Evolutionary conservation across 2,888 invertebrate species (phyloP).

Genomic region (Chymomyza caudatula): DNA sequence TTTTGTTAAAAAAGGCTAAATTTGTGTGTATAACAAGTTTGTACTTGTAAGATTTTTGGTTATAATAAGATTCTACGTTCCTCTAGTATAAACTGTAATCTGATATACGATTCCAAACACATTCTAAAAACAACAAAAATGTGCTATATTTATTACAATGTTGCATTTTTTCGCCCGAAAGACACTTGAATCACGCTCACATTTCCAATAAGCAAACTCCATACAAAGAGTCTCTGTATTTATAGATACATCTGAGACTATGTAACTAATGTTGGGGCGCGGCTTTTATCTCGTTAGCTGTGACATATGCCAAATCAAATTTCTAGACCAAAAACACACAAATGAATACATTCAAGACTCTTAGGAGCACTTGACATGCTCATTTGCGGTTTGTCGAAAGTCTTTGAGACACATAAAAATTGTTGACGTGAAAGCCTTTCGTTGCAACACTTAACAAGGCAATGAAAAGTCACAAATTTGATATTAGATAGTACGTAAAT

Average conservation of each 20-base stretch:
- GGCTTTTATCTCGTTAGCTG: conserved; percentile 12
- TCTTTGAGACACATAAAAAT: conserved; percentile 41
- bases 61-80: too few species aligned
- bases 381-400: background rate
- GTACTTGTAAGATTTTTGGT: too few species aligned
- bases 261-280: background rate
- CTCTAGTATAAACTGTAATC: too few species aligned
- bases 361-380: background rate
- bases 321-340: background rate
- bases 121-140: too few species aligned
- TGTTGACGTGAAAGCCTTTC: conserved; percentile 46
- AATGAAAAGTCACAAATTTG: conserved; percentile 13
- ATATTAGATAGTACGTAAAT: conserved; percentile 15
- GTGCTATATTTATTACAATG: too few species aligned
- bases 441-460: conserved; percentile 13
- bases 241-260: background rate
- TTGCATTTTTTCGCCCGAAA: background rate
- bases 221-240: background rate
- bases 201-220: background rate
- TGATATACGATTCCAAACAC: too few species aligned
- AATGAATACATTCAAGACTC: background rate
- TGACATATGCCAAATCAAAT: conserved; percentile 5
- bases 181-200: background rate
- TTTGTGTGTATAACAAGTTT: too few species aligned
- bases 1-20: too few species aligned